Base-by-base conservation (phyloP, 2,888 invertebrate genomes). In the Asteroscopus sphinx region DNA sequence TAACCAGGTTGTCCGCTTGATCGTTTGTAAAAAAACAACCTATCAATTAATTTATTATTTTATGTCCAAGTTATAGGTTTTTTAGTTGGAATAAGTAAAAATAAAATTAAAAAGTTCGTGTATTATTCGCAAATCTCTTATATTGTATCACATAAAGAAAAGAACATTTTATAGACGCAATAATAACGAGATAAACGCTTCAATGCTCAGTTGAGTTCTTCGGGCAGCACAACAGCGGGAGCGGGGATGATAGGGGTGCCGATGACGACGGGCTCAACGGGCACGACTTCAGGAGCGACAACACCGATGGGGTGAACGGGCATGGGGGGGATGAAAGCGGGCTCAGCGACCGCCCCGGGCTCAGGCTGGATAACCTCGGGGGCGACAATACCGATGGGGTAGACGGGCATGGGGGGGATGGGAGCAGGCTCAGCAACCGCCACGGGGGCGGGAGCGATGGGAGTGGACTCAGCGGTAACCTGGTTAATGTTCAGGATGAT, bases 401-500 rank as follows among this genome's bases (percentile, higher is more conserved):
- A 9, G 8, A 28, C 9, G 28, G 28, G 6, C 8, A 9, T 9
- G 1, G 28, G 26, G 1, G 1, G 7, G 7, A 26, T 8, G 1
- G 1, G 7, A 1, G 7, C 7, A 26, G 26, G 4, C 26, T 26
- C 26, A 6, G 26, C 9, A 3, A 9, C 60, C 8, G 35, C 17
- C 12, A 60, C 1, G 12, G 62, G 35, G 8, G 45, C 42, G 36
- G 63, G 54, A 11, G 55, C 25, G 26, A 56, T 60, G 16, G 63
- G 61, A 54, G 46, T 41, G 32, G 66, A 35, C n/a, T 47, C 63
- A 15, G 63, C 73, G 16, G 73, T 0, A 4, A 4, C 69, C 52
- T 74, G 54, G 59, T 76, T 75, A 58, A 80, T 74, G 77, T 82
- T 85, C 65, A 83, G 46, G 77, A 83, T 77, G 67, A 84, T 80